Evolutionary conservation across 2,113 vertebrate genomes (phyloP).

Genomic region (Syngnathoides biaculeatus): DNA sequence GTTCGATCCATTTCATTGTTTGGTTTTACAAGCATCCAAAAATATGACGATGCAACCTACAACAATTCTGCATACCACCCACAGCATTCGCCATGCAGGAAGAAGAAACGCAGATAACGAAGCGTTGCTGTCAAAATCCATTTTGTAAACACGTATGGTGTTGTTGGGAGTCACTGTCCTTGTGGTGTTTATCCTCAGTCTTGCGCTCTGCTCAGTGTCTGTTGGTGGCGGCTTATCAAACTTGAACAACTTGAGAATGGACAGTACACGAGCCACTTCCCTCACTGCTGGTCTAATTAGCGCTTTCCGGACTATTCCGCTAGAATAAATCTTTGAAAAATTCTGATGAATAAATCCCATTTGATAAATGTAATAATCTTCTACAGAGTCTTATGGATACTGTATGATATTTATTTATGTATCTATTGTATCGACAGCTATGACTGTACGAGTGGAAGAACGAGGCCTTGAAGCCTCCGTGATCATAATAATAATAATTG

Average conservation of each 20-base stretch:
- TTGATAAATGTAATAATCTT: too few species aligned
- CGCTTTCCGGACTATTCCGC: conserved; percentile 18
- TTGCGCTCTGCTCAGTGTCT: conserved; percentile 42
- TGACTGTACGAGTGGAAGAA: too few species aligned
- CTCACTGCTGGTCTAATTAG: conserved; percentile 33
- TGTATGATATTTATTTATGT: too few species aligned
- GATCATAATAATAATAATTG: too few species aligned
- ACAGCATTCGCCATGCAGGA: not conserved
- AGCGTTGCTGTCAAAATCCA: conserved; percentile 8
- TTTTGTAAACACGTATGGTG: conserved; percentile 12
- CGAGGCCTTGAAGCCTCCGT: too few species aligned
- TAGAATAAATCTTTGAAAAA: too few species aligned
- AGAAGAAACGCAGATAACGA: conserved; percentile 13
- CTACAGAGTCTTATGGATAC: too few species aligned
- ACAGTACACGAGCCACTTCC: conserved; percentile 10
- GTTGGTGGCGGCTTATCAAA: conserved; percentile 33
- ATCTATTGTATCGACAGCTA: too few species aligned
- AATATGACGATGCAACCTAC: not conserved
- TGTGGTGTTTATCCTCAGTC: conserved; percentile 39
- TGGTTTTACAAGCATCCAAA: too few species aligned
- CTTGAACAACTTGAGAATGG: conserved; percentile 26
- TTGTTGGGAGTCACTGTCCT: conserved; percentile 53
- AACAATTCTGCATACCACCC: too few species aligned
- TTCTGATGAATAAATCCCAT: too few species aligned
- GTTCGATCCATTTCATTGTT: too few species aligned